Conservation (phyloP, 2,113 vertebrate genomes). For the Dendrocopos noguchii region DNA sequence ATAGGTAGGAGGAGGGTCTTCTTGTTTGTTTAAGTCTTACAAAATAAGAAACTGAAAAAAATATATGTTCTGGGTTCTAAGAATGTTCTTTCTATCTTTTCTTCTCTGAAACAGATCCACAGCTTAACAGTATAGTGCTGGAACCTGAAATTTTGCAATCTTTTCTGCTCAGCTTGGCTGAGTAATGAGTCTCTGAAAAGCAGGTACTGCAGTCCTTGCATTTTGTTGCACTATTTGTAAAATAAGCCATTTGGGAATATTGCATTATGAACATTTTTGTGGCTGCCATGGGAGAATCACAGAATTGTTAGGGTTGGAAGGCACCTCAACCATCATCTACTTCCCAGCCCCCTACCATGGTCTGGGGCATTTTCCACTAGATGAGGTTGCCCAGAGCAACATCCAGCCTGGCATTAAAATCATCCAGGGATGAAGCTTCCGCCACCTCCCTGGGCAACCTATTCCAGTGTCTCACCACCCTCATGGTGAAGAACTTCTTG, state of each 20-base stretch:
- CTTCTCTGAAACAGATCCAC: not conserved
- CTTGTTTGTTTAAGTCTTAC: not conserved
- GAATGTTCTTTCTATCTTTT: not conserved
- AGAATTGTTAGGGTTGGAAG: no score
- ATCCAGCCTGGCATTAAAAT: no score
- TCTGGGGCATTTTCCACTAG: no score
- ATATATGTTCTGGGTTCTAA: not conserved
- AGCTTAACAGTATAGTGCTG: not conserved
- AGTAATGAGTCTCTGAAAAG: not conserved
- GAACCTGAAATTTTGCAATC: slow-evolving; percentile 32
- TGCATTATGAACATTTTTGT: not conserved
- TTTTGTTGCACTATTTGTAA: not conserved
- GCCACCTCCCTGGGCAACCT: no score
- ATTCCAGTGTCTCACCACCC: no score
- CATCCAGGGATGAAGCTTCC: no score
- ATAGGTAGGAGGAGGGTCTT: not conserved
- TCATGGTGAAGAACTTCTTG: no score
- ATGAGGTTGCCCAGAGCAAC: no score
- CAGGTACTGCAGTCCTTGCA: not conserved
- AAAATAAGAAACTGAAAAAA: not conserved
- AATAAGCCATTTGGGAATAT: not conserved
- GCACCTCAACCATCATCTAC: no score
- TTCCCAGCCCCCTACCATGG: no score
- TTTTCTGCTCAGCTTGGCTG: not conserved
- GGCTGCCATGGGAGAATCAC: not conserved